Conservation (phyloP, 2,113 vertebrate species). For the Phoenicopterus ruber region DNA sequence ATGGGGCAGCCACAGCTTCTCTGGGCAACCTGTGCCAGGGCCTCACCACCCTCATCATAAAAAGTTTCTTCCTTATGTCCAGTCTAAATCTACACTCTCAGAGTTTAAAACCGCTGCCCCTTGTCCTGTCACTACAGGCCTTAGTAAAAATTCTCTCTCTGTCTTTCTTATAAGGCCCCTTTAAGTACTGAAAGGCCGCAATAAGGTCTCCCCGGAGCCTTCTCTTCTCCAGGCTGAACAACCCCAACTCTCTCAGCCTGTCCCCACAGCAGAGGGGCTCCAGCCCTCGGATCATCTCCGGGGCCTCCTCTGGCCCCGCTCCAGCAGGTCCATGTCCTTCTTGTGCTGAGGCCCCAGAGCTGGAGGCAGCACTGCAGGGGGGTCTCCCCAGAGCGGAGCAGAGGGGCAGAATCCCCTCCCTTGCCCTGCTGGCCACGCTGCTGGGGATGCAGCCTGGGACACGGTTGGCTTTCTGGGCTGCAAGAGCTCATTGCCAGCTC, state of each 20-base stretch:
- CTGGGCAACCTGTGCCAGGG: not conserved
- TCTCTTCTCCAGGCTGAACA: not conserved
- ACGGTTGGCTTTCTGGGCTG: rapidly evolving
- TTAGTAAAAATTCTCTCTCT: not conserved
- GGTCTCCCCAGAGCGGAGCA: rapidly evolving
- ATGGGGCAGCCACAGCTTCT: not conserved
- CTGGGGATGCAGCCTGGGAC: rapidly evolving
- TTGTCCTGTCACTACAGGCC: not conserved
- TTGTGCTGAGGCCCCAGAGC: not conserved
- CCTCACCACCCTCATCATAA: rapidly evolving
- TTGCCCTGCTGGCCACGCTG: rapidly evolving
- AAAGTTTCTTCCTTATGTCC: not conserved
- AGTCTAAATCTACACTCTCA: not conserved
- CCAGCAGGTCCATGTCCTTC: not conserved
- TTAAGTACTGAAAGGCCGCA: too few species aligned
- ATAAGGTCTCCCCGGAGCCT: rapidly evolving
- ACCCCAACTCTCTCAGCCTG: rapidly evolving
- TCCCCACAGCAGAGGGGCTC: rapidly evolving
- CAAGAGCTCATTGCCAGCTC: rapidly evolving
- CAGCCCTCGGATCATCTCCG: rapidly evolving
- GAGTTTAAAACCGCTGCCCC: not conserved
- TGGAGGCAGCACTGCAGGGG: rapidly evolving
- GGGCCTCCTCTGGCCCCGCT: not conserved
- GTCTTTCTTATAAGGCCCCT: not conserved
- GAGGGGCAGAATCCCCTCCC: not conserved